phyloP scores from a whole-genome alignment of 2,113 vertebrate species.

The Fulica atra region DNA sequence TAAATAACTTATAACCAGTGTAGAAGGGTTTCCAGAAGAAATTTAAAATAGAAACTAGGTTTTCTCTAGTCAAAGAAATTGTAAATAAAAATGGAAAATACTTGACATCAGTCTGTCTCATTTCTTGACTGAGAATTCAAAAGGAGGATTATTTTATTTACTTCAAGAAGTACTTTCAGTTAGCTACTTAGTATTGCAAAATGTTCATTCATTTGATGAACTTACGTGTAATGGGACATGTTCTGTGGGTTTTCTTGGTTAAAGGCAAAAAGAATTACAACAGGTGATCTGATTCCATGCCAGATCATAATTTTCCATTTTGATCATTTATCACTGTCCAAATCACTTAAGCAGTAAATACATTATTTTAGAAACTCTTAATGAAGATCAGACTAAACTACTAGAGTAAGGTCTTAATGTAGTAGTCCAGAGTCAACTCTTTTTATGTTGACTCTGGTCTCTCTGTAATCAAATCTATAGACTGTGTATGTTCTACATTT shows the following conservation, averaged over 20 bases:
- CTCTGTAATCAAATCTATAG: neutral
- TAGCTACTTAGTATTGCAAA: slow-evolving; percentile 5
- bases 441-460: neutral
- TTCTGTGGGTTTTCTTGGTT: slow-evolving; percentile 40
- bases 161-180: neutral
- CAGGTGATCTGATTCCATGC: slow-evolving; percentile 26
- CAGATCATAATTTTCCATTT: neutral
- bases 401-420: neutral
- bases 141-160: neutral
- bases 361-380: slow-evolving; percentile 13
- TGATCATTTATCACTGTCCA: slow-evolving; percentile 16
- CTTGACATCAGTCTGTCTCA: neutral
- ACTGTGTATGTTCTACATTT: neutral
- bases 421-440: neutral
- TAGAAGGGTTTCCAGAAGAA: neutral
- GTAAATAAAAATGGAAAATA: neutral
- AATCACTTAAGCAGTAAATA: neutral
- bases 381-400: neutral
- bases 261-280: slow-evolving; percentile 4
- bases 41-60: neutral
- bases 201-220: neutral
- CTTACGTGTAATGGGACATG: neutral
- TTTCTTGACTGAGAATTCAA: neutral
- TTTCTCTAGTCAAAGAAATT: neutral
- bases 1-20: neutral